A percentile compares a stretch with the other conserved stretches of the same genome.
Conservation (phyloP, 2,797 vertebrate genomes). For the Peromyscus nudipes region DNA sequence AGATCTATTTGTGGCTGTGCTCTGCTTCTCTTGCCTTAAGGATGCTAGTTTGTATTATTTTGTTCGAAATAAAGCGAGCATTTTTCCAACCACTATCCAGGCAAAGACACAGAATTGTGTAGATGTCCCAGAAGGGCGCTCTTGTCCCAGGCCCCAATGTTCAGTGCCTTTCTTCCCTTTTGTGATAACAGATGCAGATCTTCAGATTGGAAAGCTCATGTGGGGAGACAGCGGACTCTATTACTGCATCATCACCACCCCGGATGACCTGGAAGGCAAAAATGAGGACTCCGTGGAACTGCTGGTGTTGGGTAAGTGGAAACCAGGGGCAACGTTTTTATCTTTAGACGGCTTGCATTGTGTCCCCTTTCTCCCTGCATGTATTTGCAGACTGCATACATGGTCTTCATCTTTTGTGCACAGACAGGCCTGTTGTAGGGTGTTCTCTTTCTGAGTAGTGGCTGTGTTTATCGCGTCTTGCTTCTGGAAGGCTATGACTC, state of each 20-base stretch:
- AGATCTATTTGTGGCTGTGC: neutral
- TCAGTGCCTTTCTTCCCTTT: slow-evolving; percentile 36
- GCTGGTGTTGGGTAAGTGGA: slow-evolving; percentile 95
- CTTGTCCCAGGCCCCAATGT: accelerated
- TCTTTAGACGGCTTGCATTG: neutral
- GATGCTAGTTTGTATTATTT: neutral
- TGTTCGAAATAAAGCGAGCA: neutral
- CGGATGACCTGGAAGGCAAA: slow-evolving; percentile 96
- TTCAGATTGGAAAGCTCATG: slow-evolving; percentile 95
- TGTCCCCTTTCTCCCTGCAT: neutral
- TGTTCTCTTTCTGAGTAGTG: neutral
- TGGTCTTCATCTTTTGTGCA: neutral
- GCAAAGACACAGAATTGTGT: neutral
- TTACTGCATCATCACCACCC: slow-evolving; percentile 95
- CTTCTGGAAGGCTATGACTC: neutral
- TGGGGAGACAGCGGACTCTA: slow-evolving; percentile 99
- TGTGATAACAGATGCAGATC: slow-evolving; percentile 93
- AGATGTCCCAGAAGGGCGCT: neutral
- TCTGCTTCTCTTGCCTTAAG: neutral
- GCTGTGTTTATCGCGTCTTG: neutral
- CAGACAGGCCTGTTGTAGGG: neutral
- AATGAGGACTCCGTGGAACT: slow-evolving; percentile 96
- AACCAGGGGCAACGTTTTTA: accelerated
- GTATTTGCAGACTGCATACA: neutral
- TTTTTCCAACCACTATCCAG: neutral